Evolutionary conservation across 2,888 invertebrate genomes (phyloP).

Genomic region (Netelia inedita): DNA sequence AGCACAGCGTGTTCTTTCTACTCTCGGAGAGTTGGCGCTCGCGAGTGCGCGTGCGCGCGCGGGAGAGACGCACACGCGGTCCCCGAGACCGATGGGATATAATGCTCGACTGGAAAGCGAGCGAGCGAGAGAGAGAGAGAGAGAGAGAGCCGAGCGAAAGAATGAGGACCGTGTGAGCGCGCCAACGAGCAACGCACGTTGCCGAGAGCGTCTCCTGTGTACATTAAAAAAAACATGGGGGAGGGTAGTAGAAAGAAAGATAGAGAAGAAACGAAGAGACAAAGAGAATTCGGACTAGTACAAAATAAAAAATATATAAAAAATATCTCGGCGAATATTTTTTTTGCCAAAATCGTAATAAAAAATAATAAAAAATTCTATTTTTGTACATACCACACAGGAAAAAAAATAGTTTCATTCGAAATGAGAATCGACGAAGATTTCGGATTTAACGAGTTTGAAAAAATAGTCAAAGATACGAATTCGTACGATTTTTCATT

Average conservation of each 20-base stretch:
- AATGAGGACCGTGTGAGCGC: slow-evolving; percentile 63
- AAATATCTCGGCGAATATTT: background rate
- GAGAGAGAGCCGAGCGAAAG: slow-evolving; percentile 56
- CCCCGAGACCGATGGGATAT: slow-evolving; percentile 53
- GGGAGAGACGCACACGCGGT: slow-evolving; percentile 65
- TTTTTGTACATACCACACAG: too few relatives aligned
- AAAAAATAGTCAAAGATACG: too few relatives aligned
- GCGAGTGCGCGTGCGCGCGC: slow-evolving; percentile 49
- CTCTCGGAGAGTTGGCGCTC: slow-evolving; percentile 67
- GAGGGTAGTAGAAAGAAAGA: slow-evolving; percentile 9
- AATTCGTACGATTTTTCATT: too few relatives aligned
- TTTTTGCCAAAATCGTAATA: background rate
- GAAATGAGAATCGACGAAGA: too few relatives aligned
- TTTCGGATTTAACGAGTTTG: too few relatives aligned
- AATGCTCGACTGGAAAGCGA: slow-evolving; percentile 48
- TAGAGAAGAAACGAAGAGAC: slow-evolving; percentile 40
- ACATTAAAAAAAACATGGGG: background rate
- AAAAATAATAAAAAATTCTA: too few relatives aligned
- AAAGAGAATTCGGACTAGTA: slow-evolving; percentile 52
- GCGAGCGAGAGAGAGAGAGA: slow-evolving; percentile 63
- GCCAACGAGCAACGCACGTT: slow-evolving; percentile 64
- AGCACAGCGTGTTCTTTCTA: slow-evolving; percentile 74
- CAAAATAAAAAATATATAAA: slow-evolving; percentile 18
- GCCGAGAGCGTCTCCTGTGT: slow-evolving; percentile 20
- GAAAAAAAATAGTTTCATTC: too few relatives aligned